Base-by-base conservation (phyloP, 2,888 invertebrate species). In the Noctua janthe region DNA sequence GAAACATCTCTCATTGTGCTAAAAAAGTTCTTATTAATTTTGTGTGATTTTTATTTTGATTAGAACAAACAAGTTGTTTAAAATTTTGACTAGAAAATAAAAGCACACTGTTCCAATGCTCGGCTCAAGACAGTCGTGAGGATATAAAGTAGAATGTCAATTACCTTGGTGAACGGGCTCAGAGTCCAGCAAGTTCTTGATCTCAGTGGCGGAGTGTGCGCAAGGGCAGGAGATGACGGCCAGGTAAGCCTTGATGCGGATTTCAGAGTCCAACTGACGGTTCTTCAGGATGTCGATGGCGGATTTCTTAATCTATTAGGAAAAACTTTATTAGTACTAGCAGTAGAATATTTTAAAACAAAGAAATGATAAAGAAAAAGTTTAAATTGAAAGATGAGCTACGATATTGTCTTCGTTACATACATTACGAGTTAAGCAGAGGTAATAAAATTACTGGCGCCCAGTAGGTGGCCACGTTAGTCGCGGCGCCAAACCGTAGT, bases 201-300 rank as follows among this genome's bases (percentile, higher is more conserved):
- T 96, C 67, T 97, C 97, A 67, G 97, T 97, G 0, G 99, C 98
- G 8, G 98, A 97, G 51, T 98, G 97, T 0, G 97, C 97, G 84
- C 97, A 98, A 0, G 99, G 98, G 89, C 99, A 99, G 29, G 97
- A 96, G 77, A 98, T 98, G 5, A 98, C 95, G 0, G 98, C 98
- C 66, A 99, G 96, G 93, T 99, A 99, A 0, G 98, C 98, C 94
- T 98, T 98, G 93, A 99, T 99, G 71, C 99, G 98, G 82, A 99
- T 96, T 94, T 99, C 99, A 0, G 99, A 98, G 94, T 99, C 99
- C 92, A 98, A 97, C 76, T 98, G 98, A 1, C 96, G 97, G 94
- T 99, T 98, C 89, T 98, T 98, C 91, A 99, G 94, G 5, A 98
- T 94, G 17, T 97, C 97, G 78, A 98, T 82, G 2, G 98, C 98